Percentiles rank a stretch among this genome's conserved stretches.
These are phyloP conservation scores for Drosophila picticornis DNA, from an alignment of 2,888 invertebrate genomes.

Conservation along the genomic window DNA sequence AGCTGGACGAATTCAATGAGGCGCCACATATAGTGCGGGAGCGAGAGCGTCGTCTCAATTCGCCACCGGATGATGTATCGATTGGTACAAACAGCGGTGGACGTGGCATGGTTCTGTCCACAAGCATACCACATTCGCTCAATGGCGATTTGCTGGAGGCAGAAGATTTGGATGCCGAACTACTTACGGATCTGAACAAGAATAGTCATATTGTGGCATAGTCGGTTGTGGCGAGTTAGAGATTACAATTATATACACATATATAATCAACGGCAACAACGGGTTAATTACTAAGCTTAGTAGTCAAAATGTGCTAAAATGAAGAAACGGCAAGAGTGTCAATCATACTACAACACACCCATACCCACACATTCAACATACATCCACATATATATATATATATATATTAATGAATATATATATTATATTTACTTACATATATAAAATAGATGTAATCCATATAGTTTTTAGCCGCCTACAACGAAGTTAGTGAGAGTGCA, in stretches of 20 bases:
- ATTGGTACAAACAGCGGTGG: constrained; percentile 63
- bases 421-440: constrained; percentile 60
- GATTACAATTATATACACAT: constrained; percentile 7
- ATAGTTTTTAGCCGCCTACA: constrained; percentile 71
- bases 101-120: constrained; percentile 72
- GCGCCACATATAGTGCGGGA: constrained; percentile 92
- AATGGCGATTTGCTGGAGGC: constrained; percentile 84
- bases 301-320: constrained; percentile 73
- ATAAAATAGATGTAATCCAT: constrained; percentile 39
- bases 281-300: constrained; percentile 77
- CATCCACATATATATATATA: constrained; percentile 52
- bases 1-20: constrained; percentile 95
- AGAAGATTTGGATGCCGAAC: constrained; percentile 84
- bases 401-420: constrained; percentile 3
- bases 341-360: constrained; percentile 47
- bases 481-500: constrained; percentile 70
- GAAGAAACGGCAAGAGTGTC: constrained; percentile 58
- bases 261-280: constrained; percentile 47
- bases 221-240: constrained; percentile 28
- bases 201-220: constrained; percentile 85
- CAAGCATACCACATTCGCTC: constrained; percentile 74
- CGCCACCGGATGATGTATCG: constrained; percentile 79
- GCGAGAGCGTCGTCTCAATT: constrained; percentile 83
- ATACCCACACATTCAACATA: constrained; percentile 37
- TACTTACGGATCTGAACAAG: constrained; percentile 85